Evolutionary conservation across 2,113 vertebrate species (phyloP).

Genomic region (Phalacrocorax carbo): DNA sequence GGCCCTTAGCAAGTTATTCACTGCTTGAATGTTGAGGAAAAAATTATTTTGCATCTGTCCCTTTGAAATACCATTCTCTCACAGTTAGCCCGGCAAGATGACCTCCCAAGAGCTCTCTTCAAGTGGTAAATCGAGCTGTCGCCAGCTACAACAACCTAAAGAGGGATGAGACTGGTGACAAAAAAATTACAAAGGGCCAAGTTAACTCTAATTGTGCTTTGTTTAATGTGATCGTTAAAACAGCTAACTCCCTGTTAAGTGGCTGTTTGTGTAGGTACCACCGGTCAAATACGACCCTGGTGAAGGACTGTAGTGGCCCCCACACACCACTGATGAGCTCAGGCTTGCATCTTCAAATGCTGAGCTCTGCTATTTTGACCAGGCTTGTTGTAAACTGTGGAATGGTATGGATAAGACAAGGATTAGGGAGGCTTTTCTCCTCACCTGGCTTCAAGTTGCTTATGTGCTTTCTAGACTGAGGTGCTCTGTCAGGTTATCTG

Average conservation of each 20-base stretch:
- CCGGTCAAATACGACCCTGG: rapidly evolving
- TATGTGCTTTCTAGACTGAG: background rate
- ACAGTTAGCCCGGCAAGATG: background rate
- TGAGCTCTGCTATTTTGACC: background rate
- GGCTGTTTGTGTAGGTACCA: background rate
- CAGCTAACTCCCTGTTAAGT: background rate
- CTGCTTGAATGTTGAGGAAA: background rate
- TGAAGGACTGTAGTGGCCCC: background rate
- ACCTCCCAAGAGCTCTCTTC: background rate
- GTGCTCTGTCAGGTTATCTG: background rate
- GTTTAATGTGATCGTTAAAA: background rate
- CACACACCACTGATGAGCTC: background rate
- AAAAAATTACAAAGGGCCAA: background rate
- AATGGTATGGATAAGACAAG: background rate
- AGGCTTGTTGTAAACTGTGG: background rate
- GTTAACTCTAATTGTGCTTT: background rate
- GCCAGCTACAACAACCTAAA: background rate
- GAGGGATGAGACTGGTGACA: background rate
- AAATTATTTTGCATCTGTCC: background rate
- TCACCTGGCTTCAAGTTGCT: background rate
- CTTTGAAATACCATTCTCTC: background rate
- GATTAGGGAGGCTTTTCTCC: background rate
- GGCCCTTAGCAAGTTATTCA: background rate
- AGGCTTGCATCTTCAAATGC: background rate
- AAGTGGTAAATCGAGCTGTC: background rate